Percentiles rank a stretch among this genome's conserved stretches.
Evolutionary conservation across 2,888 invertebrate species (phyloP).

Genomic region (Thumatha senex): DNA sequence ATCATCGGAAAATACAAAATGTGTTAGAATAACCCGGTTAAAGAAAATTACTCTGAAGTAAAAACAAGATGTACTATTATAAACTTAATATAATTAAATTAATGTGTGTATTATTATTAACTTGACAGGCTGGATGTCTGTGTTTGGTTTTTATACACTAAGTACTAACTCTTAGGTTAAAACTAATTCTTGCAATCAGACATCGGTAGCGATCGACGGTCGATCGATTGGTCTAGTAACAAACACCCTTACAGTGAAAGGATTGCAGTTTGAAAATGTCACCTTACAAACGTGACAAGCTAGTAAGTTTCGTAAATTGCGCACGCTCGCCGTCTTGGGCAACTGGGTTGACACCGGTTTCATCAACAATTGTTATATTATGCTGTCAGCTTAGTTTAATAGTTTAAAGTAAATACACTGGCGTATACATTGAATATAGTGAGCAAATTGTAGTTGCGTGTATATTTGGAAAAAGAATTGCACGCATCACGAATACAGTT

Average conservation of each 20-base stretch:
- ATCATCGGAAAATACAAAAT: too few species aligned
- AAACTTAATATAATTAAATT: too few species aligned
- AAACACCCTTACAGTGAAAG: slow-evolving; percentile 74
- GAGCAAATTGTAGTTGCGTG: slow-evolving; percentile 14
- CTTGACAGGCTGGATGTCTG: too few species aligned
- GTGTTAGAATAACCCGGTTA: too few species aligned
- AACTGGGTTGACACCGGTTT: slow-evolving; percentile 65
- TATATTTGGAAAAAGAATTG: slow-evolving; percentile 7
- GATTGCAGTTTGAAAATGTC: slow-evolving; percentile 67
- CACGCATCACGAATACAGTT: neutral
- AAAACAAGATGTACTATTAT: too few species aligned
- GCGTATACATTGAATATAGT: slow-evolving; percentile 13
- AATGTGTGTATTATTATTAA: too few species aligned
- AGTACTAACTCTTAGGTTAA: too few species aligned
- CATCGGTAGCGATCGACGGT: too few species aligned
- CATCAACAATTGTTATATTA: slow-evolving; percentile 62
- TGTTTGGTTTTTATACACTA: too few species aligned
- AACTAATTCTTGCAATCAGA: too few species aligned
- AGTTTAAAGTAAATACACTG: slow-evolving; percentile 31
- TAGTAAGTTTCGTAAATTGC: slow-evolving; percentile 67
- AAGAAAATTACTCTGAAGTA: too few species aligned
- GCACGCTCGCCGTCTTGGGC: slow-evolving; percentile 60
- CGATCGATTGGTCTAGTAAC: too few species aligned
- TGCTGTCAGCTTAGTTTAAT: slow-evolving; percentile 36
- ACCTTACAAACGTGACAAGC: slow-evolving; percentile 61